These are phyloP conservation scores for Erebia ligea DNA, from an alignment of 2,888 invertebrate genomes.

Conservation along the genomic window DNA sequence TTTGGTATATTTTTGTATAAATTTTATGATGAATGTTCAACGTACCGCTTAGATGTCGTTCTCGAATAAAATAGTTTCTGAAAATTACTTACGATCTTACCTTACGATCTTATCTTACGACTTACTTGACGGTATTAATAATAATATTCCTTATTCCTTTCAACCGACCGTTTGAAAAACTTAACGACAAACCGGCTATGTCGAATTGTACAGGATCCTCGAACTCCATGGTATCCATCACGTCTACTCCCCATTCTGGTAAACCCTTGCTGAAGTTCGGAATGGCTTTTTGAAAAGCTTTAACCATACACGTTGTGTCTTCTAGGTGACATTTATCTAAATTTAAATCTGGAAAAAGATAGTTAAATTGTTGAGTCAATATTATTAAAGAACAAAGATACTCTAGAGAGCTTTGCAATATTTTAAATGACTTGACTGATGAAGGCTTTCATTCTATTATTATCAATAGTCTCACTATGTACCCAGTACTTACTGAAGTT, in stretches of 20 bases:
- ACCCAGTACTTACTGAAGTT: too few species aligned
- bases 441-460: too few species aligned
- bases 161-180: slow-evolving; percentile 48
- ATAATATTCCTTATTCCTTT: slow-evolving; percentile 33
- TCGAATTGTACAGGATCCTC: slow-evolving; percentile 55
- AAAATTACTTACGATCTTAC: too few species aligned
- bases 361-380: background rate
- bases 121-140: slow-evolving; percentile 34
- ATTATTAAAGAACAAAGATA: too few species aligned
- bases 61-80: too few species aligned
- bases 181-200: slow-evolving; percentile 60
- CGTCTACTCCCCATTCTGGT: slow-evolving; percentile 54
- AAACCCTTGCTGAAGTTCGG: slow-evolving; percentile 53
- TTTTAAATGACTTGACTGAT: too few species aligned
- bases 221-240: slow-evolving; percentile 56
- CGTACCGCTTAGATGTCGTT: too few species aligned
- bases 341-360: slow-evolving; percentile 17
- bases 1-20: too few species aligned
- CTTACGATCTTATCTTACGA: background rate
- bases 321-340: slow-evolving; percentile 40
- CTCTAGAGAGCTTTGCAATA: too few species aligned
- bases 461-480: too few species aligned
- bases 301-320: slow-evolving; percentile 36
- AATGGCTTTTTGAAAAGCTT: slow-evolving; percentile 38
- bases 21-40: too few species aligned